These are phyloP conservation scores for Neogale vison DNA, from an alignment of 2,113 vertebrate species.

Conservation along the genomic window DNA sequence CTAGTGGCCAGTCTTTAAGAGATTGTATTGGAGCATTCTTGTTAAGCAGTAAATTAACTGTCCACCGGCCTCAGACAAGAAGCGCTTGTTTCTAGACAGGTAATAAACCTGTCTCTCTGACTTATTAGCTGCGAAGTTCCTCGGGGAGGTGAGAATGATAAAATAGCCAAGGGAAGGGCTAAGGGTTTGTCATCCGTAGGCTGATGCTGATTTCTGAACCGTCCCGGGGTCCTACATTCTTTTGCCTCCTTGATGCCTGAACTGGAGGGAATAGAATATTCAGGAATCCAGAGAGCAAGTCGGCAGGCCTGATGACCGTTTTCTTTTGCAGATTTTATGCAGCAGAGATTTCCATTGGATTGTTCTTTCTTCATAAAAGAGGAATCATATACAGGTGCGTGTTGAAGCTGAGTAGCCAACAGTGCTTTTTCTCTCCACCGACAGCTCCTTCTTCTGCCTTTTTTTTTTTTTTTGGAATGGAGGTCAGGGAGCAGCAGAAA, in stretches of 20 bases:
- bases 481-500: background rate
- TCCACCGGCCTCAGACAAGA: background rate
- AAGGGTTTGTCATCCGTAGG: accelerated
- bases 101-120: no score
- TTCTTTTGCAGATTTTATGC: slow-evolving; percentile 87
- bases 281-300: background rate
- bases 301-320: background rate
- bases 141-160: background rate
- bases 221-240: accelerated
- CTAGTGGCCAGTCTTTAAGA: background rate
- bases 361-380: slow-evolving; percentile 89
- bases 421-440: background rate
- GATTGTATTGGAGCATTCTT: background rate
- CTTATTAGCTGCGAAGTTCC: background rate
- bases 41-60: background rate
- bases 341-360: slow-evolving; percentile 88
- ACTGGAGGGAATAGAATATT: background rate
- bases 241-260: background rate
- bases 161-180: background rate
- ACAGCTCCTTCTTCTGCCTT: background rate
- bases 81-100: background rate
- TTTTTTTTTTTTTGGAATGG: background rate
- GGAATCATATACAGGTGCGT: slow-evolving; percentile 96
- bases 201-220: background rate
- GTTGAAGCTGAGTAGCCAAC: background rate